Evolutionary conservation across 2,797 vertebrate genomes (phyloP).

Genomic region (Sphaeramia orbicularis): DNA sequence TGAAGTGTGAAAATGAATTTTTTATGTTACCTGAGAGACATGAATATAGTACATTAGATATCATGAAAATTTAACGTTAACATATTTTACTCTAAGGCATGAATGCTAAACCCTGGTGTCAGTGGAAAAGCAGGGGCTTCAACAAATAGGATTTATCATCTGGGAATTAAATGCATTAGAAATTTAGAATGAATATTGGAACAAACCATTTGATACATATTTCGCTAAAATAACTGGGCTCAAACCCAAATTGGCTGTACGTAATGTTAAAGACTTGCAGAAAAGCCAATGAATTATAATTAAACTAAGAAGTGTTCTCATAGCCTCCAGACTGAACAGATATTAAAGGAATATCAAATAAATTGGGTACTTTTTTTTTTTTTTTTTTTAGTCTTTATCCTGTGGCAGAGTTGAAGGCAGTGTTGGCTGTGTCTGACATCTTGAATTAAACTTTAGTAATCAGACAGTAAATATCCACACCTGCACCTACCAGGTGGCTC

Average conservation of each 20-base stretch:
- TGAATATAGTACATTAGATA: neutral
- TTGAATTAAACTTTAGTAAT: slow-evolving; percentile 39
- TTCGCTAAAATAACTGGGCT: neutral
- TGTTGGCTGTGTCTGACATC: slow-evolving; percentile 22
- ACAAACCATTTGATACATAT: neutral
- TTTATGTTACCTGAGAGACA: neutral
- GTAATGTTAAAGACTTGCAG: neutral
- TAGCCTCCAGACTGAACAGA: neutral
- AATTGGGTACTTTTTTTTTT: neutral
- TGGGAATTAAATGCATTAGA: neutral
- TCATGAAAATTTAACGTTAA: neutral
- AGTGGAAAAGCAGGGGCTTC: neutral
- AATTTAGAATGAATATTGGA: neutral
- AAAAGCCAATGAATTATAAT: slow-evolving; percentile 1
- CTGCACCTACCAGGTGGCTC: slow-evolving; percentile 33
- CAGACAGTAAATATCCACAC: slow-evolving; percentile 46
- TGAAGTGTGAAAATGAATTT: neutral
- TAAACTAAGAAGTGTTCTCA: neutral
- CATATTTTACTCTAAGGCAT: neutral
- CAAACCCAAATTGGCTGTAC: neutral
- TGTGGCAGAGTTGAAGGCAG: slow-evolving; percentile 22
- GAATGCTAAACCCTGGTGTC: too few relatives aligned
- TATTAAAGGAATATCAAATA: neutral
- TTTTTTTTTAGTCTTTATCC: slow-evolving; percentile 10
- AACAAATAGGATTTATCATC: neutral